A percentile compares a stretch with the other conserved stretches of the same genome.
These are phyloP conservation scores for Gila orcuttii DNA, from an alignment of 2,113 vertebrate genomes.

Conservation along the genomic window DNA sequence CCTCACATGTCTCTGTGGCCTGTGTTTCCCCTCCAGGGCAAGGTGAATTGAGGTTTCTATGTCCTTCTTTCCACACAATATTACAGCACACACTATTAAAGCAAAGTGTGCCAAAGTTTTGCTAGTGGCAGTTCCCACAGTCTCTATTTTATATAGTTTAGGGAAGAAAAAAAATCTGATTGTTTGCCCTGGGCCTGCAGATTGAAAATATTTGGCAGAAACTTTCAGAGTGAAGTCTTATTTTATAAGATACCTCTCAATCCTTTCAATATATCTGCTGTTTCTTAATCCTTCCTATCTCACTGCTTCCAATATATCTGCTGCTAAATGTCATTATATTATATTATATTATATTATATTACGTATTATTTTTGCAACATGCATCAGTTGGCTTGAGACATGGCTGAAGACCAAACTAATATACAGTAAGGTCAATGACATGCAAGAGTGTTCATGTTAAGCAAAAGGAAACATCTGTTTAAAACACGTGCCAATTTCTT, in stretches of 20 bases:
- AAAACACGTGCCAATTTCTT: too few species aligned
- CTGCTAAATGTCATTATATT: too few species aligned
- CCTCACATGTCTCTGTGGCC: slow-evolving; percentile 40
- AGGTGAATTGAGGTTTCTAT: slow-evolving; percentile 70
- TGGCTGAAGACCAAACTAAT: background rate
- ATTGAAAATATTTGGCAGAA: slow-evolving; percentile 2
- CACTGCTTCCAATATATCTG: too few species aligned
- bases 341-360: too few species aligned
- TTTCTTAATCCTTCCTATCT: background rate
- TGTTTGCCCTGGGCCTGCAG: background rate
- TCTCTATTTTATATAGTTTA: slow-evolving; percentile 47
- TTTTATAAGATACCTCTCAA: background rate
- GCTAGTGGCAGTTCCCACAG: slow-evolving; percentile 52
- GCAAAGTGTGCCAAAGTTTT: slow-evolving; percentile 55
- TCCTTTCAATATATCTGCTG: background rate
- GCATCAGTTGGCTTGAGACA: background rate
- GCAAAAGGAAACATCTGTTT: background rate
- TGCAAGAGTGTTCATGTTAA: background rate
- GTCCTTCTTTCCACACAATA: slow-evolving; percentile 74
- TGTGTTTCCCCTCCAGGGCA: slow-evolving; percentile 60
- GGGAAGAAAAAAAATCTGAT: background rate
- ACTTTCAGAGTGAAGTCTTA: background rate
- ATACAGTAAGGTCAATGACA: background rate
- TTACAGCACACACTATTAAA: slow-evolving; percentile 63
- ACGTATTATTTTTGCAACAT: background rate